Evolutionary conservation across 1,140 invertebrate genomes (phyloP).

Genomic region (Kradibia gibbosae): DNA sequence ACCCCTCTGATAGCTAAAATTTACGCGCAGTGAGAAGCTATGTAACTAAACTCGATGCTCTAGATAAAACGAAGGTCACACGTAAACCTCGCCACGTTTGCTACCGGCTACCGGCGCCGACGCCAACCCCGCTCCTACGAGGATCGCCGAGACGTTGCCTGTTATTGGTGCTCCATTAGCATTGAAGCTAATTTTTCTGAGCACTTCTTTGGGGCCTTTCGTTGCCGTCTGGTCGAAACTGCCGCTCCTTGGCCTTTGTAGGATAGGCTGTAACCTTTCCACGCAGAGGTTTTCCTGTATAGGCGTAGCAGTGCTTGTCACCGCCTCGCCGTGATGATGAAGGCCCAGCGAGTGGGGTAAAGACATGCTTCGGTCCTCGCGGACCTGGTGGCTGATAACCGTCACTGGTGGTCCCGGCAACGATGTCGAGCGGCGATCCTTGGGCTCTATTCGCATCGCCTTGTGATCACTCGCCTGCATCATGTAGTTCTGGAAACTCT

Average conservation of each 20-base stretch:
- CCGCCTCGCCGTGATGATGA: constrained; percentile 49
- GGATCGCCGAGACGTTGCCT: constrained; percentile 35
- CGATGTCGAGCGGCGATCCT: constrained; percentile 64
- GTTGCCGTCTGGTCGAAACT: constrained; percentile 46
- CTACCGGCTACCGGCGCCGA: constrained; percentile 51
- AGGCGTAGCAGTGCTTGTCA: neutral
- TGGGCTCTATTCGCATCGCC: constrained; percentile 9
- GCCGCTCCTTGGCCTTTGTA: constrained; percentile 54
- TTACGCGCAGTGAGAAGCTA: neutral
- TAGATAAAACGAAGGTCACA: constrained; percentile 55
- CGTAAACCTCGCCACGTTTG: constrained; percentile 73
- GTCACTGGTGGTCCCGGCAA: constrained; percentile 61
- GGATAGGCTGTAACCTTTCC: constrained; percentile 44
- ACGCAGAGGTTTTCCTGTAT: constrained; percentile 28
- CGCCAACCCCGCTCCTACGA: constrained; percentile 31
- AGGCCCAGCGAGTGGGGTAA: constrained; percentile 65
- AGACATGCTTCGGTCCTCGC: constrained; percentile 69
- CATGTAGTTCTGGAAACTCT: constrained; percentile 27
- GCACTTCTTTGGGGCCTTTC: constrained; percentile 52
- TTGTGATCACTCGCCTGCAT: constrained; percentile 38
- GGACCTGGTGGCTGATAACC: constrained; percentile 42
- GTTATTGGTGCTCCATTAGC: constrained; percentile 55
- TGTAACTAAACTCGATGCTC: neutral
- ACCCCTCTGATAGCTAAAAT: neutral
- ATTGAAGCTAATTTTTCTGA: constrained; percentile 59